Evolutionary conservation across 2,888 invertebrate genomes (phyloP).

Genomic region (Invenusta paracnida): DNA sequence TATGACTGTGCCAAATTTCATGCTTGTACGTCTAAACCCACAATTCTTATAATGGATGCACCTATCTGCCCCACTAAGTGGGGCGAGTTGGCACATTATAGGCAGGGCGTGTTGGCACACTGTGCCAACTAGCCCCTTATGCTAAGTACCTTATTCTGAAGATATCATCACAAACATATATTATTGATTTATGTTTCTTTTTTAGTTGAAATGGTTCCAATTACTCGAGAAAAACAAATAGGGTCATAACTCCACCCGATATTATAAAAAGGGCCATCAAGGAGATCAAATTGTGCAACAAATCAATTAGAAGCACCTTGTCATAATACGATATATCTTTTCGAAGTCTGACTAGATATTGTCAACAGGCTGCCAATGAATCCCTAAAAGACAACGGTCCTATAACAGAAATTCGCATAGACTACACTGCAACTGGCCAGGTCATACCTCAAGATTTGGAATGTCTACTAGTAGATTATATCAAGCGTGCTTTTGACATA

Average conservation of each 20-base stretch:
- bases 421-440: background rate
- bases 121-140: too few relatives aligned
- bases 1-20: too few relatives aligned
- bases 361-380: background rate
- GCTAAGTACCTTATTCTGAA: background rate
- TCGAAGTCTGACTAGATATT: background rate
- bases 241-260: background rate
- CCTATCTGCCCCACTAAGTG: too few relatives aligned
- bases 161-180: background rate
- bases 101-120: background rate
- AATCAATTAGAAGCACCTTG: background rate
- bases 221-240: background rate
- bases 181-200: background rate
- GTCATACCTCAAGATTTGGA: background rate
- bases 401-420: background rate
- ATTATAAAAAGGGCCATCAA: background rate
- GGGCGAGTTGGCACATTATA: background rate
- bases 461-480: background rate
- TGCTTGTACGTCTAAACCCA: too few relatives aligned
- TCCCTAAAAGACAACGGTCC: background rate
- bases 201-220: background rate
- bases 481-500: background rate
- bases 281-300: background rate
- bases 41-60: too few relatives aligned
- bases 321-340: background rate